Evolutionary conservation across 2,888 invertebrate species (phyloP), one percentile per base, ranked within the genome.

Genomic region (Diabrotica balteata): DNA sequence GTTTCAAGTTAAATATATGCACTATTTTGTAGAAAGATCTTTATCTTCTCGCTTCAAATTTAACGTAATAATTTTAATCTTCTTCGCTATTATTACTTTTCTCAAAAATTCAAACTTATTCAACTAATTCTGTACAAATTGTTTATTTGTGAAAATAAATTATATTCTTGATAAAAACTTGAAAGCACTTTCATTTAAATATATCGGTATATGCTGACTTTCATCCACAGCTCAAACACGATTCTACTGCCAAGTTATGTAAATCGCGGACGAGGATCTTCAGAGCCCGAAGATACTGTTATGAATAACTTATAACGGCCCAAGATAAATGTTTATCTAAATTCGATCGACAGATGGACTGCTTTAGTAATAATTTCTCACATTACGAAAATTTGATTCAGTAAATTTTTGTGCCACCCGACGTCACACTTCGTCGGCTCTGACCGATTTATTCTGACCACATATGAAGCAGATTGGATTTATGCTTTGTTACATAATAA

Each of bases 341-440:
- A 78, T 76, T 72, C 64, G 66, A 76, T 77, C 77, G 77, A 77
- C 77, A 75, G 54, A 70, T 71, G 76, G 74, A 75, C 77, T 70
- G 75, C 73, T 77, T 68, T 65, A 75, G 72, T 75, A 75, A 75
- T 73, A 73, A 75, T 74, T 76, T 76, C 78, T 77, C 77, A 76
- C 76, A 75, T 77, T 77, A 76, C 75, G 69, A 70, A 73, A 75
- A 73, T 73, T 69, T 66, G 65, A 69, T 71, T 70, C 57, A 63
- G 73, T 73, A 67, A 66, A 64, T 68, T 71, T 72, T 72, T 72
- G 66, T 75, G 74, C 73, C 77, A 74, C 76, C 74, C 69, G 70
- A 53, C 73, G 77, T 76, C 77, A 72, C 70, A 76, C 76, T 72
- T 32, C 32, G 32, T 32, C 4, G 32, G 5, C 32, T 32, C 32